Percentiles rank a stretch among this genome's conserved stretches.
These are phyloP conservation scores for Apantesis nais DNA, from an alignment of 2,888 invertebrate species.

Conservation along the genomic window DNA sequence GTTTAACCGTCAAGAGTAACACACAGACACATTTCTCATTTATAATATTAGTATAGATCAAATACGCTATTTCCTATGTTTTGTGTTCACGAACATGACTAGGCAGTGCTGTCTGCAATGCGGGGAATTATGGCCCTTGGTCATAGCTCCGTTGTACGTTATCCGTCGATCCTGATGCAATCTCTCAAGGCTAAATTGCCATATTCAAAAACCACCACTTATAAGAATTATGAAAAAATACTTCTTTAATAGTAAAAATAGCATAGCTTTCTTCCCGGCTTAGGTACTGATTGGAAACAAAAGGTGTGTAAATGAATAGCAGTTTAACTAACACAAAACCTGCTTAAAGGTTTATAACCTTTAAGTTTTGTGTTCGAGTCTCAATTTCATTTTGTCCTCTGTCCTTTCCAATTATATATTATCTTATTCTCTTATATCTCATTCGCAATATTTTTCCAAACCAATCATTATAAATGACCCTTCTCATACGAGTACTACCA, in stretches of 20 bases:
- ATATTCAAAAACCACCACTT: slow-evolving; percentile 5
- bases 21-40: too few relatives aligned
- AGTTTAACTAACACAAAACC: neutral
- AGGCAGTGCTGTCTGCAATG: slow-evolving; percentile 73
- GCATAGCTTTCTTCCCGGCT: neutral
- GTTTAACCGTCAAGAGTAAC: too few relatives aligned
- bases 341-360: too few relatives aligned
- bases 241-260: neutral
- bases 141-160: slow-evolving; percentile 53
- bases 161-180: slow-evolving; percentile 54
- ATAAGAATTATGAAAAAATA: neutral
- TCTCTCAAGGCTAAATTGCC: slow-evolving; percentile 40
- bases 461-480: neutral
- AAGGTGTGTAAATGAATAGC: neutral
- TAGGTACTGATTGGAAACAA: neutral
- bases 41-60: too few relatives aligned
- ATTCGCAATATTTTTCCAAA: neutral
- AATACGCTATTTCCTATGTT: slow-evolving; percentile 24
- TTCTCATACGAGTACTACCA: neutral
- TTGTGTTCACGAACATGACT: slow-evolving; percentile 49
- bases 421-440: neutral
- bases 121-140: slow-evolving; percentile 68
- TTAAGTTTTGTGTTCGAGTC: too few relatives aligned
- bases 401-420: too few relatives aligned
- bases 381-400: too few relatives aligned